A percentile compares a stretch with the other conserved stretches of the same genome.
phyloP scores from a whole-genome alignment of 2,113 vertebrate genomes.

The Chloebia gouldiae region DNA sequence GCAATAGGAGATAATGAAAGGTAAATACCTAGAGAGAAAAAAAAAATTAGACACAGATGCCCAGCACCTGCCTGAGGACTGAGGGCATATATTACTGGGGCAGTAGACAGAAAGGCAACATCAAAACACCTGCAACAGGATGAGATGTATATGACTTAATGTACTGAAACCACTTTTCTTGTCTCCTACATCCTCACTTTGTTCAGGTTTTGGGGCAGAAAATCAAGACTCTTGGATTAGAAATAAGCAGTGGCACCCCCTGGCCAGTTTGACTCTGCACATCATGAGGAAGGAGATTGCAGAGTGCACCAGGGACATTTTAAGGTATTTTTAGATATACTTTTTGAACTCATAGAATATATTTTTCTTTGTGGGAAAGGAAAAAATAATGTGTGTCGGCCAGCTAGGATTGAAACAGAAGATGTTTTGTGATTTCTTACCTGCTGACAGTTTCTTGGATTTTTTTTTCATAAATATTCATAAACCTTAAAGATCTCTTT shows the following conservation, averaged over 20 bases:
- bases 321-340: background rate
- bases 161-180: background rate
- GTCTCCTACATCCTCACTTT: background rate
- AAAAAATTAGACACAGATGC: background rate
- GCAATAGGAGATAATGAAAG: background rate
- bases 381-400: background rate
- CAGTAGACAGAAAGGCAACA: background rate
- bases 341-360: background rate
- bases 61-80: background rate
- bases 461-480: background rate
- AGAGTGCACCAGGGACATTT: background rate
- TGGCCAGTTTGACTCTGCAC: background rate
- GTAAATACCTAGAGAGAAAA: background rate
- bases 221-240: background rate
- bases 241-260: background rate
- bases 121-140: background rate
- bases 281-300: background rate
- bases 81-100: background rate
- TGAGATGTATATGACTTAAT: background rate
- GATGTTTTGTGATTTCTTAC: background rate
- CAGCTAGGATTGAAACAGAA: background rate
- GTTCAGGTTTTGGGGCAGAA: background rate
- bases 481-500: background rate
- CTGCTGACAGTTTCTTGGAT: background rate
- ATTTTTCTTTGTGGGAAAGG: fast-evolving